These are phyloP conservation scores for Elachura formosa DNA, from an alignment of 2,113 vertebrate genomes.

Conservation along the genomic window DNA sequence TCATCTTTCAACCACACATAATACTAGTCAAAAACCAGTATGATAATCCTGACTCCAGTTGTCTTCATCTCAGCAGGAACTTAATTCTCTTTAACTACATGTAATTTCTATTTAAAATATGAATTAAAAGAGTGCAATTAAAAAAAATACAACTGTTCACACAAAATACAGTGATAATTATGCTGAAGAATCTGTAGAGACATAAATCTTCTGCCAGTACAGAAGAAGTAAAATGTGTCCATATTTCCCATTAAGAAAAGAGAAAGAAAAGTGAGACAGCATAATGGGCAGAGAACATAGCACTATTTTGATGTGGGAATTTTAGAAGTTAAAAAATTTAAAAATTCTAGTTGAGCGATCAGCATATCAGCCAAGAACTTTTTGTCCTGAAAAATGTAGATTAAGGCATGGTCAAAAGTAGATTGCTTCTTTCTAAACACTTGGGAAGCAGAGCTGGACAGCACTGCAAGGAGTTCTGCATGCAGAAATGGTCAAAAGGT, in stretches of 20 bases:
- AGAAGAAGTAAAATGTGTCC: background rate
- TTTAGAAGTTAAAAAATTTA: background rate
- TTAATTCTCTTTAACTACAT: background rate
- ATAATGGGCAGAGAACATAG: background rate
- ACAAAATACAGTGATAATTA: background rate
- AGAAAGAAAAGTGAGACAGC: background rate
- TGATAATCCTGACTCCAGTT: background rate
- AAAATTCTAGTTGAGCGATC: background rate
- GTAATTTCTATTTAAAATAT: background rate
- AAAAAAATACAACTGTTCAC: background rate
- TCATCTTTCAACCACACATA: background rate
- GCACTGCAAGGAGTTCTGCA: background rate
- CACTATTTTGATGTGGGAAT: background rate
- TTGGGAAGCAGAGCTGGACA: background rate
- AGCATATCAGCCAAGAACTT: background rate
- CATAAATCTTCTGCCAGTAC: background rate
- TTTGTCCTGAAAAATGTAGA: conserved; percentile 1
- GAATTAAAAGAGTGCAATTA: background rate
- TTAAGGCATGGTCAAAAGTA: background rate
- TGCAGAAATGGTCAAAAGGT: background rate
- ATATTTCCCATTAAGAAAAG: background rate
- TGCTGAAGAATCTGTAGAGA: background rate
- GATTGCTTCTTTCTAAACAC: background rate
- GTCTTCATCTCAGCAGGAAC: background rate
- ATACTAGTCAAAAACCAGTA: background rate